Evolutionary conservation across 2,113 vertebrate species (phyloP).

Genomic region (Phainopepla nitens): DNA sequence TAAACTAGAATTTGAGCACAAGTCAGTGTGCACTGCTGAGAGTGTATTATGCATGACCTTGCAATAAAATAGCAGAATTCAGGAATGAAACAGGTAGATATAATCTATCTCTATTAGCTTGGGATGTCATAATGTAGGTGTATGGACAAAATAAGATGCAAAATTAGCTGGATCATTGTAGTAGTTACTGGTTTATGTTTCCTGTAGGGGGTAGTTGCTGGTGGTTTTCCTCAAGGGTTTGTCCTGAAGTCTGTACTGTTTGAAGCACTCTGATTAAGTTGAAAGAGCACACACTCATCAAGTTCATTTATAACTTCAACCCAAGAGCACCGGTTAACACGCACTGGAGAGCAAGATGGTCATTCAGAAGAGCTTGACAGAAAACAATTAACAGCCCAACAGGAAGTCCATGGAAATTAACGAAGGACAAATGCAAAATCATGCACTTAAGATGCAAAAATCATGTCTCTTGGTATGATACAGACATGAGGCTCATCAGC

Average conservation of each 20-base stretch:
- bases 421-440: not conserved
- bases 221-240: not conserved
- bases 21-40: not conserved
- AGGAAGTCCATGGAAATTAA: not conserved
- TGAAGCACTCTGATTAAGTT: not conserved
- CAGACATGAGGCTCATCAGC: rapidly evolving
- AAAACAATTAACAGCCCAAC: not conserved
- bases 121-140: not conserved
- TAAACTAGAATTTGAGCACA: not conserved
- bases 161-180: not conserved
- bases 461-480: not conserved
- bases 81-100: not conserved
- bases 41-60: rapidly evolving
- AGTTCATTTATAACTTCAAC: not conserved
- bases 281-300: not conserved
- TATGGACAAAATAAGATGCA: not conserved
- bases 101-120: not conserved
- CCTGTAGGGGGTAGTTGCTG: rapidly evolving
- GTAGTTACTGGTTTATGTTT: not conserved
- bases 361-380: not conserved
- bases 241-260: not conserved
- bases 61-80: not conserved
- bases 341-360: not conserved
- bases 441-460: not conserved
- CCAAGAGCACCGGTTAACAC: not conserved